Percentiles rank a stretch among this genome's conserved stretches.
These are phyloP conservation scores for Drosophila borborema DNA, from an alignment of 2,888 invertebrate genomes.

Conservation along the genomic window DNA sequence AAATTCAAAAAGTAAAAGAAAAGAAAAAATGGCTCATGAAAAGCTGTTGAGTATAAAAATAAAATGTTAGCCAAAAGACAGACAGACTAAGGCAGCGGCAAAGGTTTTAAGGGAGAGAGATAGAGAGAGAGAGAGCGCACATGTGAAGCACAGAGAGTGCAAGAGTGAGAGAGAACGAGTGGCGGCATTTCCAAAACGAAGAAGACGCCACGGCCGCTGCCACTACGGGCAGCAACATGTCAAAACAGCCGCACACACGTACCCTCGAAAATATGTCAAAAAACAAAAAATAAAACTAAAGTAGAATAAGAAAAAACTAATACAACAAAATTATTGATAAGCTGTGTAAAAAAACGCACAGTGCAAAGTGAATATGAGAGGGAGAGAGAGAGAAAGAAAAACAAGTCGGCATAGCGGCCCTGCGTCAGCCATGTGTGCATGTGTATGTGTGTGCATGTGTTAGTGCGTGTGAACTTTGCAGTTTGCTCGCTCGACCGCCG, in stretches of 20 bases:
- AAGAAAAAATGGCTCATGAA: slow-evolving; percentile 65
- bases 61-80: slow-evolving; percentile 59
- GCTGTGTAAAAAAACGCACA: slow-evolving; percentile 36
- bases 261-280: slow-evolving; percentile 37
- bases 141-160: not conserved
- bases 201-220: slow-evolving; percentile 18
- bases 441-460: slow-evolving; percentile 29
- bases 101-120: slow-evolving; percentile 34
- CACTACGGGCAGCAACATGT: slow-evolving; percentile 51
- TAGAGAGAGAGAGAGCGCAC: slow-evolving; percentile 15
- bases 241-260: slow-evolving; percentile 58
- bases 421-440: slow-evolving; percentile 10
- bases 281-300: not conserved
- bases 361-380: slow-evolving; percentile 21
- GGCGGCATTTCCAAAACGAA: slow-evolving; percentile 47
- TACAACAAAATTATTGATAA: slow-evolving; percentile 67
- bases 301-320: slow-evolving; percentile 27
- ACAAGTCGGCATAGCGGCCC: slow-evolving; percentile 34
- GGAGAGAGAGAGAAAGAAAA: slow-evolving; percentile 6
- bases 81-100: slow-evolving; percentile 22
- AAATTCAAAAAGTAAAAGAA: slow-evolving; percentile 66
- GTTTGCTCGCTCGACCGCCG: slow-evolving; percentile 49
- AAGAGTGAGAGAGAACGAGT: slow-evolving; percentile 5
- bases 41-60: slow-evolving; percentile 69
- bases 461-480: slow-evolving; percentile 69